Percentiles rank a stretch among this genome's conserved stretches.
These are phyloP conservation scores for Halictus rubicundus DNA, from an alignment of 1,140 invertebrate species.

Conservation along the genomic window DNA sequence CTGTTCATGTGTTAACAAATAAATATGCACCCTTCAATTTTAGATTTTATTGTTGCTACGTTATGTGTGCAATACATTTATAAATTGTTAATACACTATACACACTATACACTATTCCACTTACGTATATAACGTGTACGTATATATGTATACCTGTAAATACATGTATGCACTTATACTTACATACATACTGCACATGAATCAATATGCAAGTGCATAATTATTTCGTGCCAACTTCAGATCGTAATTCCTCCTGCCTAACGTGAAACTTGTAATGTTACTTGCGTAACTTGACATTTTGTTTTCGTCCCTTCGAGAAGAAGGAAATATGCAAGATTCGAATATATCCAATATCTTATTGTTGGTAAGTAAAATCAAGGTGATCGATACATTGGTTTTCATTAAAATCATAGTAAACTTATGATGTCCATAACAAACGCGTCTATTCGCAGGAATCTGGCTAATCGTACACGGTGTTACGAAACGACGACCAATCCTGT, in stretches of 20 bases:
- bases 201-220: not conserved
- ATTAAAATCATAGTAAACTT: slow-evolving; percentile 28
- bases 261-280: too few relatives aligned
- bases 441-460: slow-evolving; percentile 15
- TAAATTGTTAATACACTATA: not conserved
- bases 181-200: not conserved
- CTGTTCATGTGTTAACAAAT: not conserved
- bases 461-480: slow-evolving; percentile 17
- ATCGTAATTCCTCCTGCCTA: not conserved
- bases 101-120: not conserved
- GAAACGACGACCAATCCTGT: slow-evolving; percentile 34
- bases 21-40: not conserved
- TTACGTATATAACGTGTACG: too few relatives aligned
- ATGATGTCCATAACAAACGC: slow-evolving; percentile 26
- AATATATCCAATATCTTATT: not conserved
- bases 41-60: not conserved
- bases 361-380: not conserved
- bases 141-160: not conserved
- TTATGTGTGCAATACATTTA: slow-evolving; percentile 15
- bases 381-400: not conserved
- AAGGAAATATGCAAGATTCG: not conserved
- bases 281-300: not conserved
- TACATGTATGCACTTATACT: too few relatives aligned
- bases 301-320: not conserved
- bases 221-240: not conserved